These are phyloP conservation scores for Felis catus DNA, from an alignment of 2,113 vertebrate genomes.

Conservation along the genomic window F.catus_Fca126_mat1.0 CM031414.1:51420001-51420500, in stretches of 20 bases:
- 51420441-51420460: background rate
- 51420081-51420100: background rate
- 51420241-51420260: background rate
- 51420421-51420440: background rate
- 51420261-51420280: background rate
- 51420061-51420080: background rate
- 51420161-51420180: background rate
- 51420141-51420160: background rate
- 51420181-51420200: background rate
- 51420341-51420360: slow-evolving; percentile 10
- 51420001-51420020: too few relatives aligned
- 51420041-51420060: background rate
- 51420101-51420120: background rate
- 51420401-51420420: background rate
- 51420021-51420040: too few relatives aligned
- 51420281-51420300: accelerated
- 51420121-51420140: background rate
- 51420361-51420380: background rate
- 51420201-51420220: background rate
- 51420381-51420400: background rate
- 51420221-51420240: accelerated
- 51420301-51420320: background rate
- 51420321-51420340: background rate
- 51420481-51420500: accelerated
- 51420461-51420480: background rate